Evolutionary conservation across 2,888 invertebrate genomes (phyloP), one percentile per base, ranked within the genome.

Genomic region (Isoperla grammatica): DNA sequence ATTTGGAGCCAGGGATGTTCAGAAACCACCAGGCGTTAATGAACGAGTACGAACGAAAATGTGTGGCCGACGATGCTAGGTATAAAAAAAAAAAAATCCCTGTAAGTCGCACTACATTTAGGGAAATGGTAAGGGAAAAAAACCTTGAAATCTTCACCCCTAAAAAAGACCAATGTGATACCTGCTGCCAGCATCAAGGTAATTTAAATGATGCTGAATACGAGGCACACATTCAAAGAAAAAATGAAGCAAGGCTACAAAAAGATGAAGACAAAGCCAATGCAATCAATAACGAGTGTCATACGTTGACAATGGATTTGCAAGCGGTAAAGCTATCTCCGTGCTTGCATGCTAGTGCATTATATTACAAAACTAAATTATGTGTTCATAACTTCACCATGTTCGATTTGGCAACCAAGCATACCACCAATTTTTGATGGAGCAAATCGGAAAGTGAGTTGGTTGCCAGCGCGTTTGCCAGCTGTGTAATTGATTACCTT

Each of bases 341-440:
- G 5, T 61, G 60, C 11, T 20, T 68, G 56, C 55, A 57, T 6
- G 67, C 66, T 29, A 64, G 63, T 39, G 53, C 60, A 39, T 8
- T 67, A 0, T 70, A 69, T 59, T 70, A 64, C 54, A 70, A 70
- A 61, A 65, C 66, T 1, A 71, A 71, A 57, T 60, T 71, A 11
- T 61, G 61, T n/a, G 61, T 64, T 9, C 69, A 70, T 57, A 69
- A 70, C 62, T 69, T 68, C 56, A 69, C 66, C 1, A 37, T 71
- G 23, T 68, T 59, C 54, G 54, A 70, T 57, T 23, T 69, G 17
- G 63, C 50, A 11, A 68, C 61, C 8, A 56, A 65, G 8, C 57
- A 66, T 17, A 60, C 39, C 8, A 62, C 45, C 19, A 68, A 68
- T 49, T 70, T 66, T 60, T 69, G 68, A 68, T 57, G 46, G 35